Evolutionary conservation across 1,140 invertebrate genomes (phyloP).

Genomic region (Eupristina koningsbergeri): DNA sequence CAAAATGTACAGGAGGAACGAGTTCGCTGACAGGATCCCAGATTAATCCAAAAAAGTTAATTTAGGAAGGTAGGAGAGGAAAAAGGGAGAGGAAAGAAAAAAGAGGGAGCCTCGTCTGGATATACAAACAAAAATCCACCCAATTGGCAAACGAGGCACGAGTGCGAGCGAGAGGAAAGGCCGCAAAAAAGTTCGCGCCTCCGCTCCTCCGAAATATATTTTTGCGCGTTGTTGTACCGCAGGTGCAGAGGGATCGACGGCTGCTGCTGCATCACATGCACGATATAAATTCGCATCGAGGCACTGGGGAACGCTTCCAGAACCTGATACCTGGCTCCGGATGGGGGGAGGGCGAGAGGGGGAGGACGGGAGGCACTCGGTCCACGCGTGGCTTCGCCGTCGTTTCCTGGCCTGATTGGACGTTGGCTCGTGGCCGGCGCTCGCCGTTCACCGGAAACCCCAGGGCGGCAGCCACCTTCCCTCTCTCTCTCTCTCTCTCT

Average conservation of each 20-base stretch:
- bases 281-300: slow-evolving; percentile 1
- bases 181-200: background rate
- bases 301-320: background rate
- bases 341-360: slow-evolving; percentile 21
- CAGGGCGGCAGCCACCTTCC: slow-evolving; percentile 30
- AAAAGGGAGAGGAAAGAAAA: background rate
- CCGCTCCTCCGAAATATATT: background rate
- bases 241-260: background rate
- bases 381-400: slow-evolving; percentile 70
- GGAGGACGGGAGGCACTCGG: slow-evolving; percentile 33
- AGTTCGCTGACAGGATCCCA: background rate
- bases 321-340: slow-evolving; percentile 29
- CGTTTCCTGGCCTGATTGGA: slow-evolving; percentile 72
- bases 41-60: background rate
- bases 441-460: slow-evolving; percentile 64
- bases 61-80: background rate
- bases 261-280: background rate
- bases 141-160: slow-evolving; percentile 18
- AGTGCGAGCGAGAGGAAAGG: background rate
- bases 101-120: background rate
- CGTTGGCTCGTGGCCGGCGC: slow-evolving; percentile 73
- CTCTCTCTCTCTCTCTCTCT: background rate
- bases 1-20: background rate
- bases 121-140: slow-evolving; percentile 3
- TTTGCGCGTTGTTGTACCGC: slow-evolving; percentile 18